phyloP scores from a whole-genome alignment of 2,797 vertebrate species.

The Bradypus variegatus region DNA sequence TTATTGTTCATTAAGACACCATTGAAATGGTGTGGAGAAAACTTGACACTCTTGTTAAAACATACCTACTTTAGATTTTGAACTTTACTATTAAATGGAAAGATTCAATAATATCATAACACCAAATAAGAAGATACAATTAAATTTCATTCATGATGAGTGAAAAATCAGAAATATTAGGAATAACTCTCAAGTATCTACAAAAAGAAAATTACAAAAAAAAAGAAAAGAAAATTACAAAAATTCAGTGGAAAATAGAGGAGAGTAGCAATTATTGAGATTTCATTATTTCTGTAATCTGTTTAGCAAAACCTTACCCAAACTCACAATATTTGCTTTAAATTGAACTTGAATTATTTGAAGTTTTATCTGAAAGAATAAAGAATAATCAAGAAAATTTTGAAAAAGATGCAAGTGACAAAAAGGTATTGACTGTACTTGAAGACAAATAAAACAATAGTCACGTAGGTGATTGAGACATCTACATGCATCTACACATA shows the following conservation, averaged over 20 bases:
- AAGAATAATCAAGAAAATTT: neutral
- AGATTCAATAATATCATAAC: neutral
- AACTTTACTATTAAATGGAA: neutral
- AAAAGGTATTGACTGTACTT: neutral
- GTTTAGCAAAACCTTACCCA: neutral
- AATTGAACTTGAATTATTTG: neutral
- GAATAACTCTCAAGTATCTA: neutral
- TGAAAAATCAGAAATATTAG: neutral
- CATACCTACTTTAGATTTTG: neutral
- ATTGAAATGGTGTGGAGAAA: fast-evolving
- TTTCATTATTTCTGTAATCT: neutral
- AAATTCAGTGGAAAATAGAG: neutral
- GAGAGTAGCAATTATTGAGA: neutral
- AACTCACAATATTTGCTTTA: neutral
- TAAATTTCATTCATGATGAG: neutral
- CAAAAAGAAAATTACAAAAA: neutral
- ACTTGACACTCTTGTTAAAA: neutral
- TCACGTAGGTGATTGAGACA: neutral
- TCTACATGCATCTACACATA: no score
- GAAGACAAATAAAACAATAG: no score
- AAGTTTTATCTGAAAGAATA: neutral
- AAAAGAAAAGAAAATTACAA: neutral
- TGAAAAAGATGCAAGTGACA: neutral
- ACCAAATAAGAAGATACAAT: neutral
- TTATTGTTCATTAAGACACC: neutral